Conservation (phyloP, 2,888 invertebrate species). For the Adineta ricciae region DNA sequence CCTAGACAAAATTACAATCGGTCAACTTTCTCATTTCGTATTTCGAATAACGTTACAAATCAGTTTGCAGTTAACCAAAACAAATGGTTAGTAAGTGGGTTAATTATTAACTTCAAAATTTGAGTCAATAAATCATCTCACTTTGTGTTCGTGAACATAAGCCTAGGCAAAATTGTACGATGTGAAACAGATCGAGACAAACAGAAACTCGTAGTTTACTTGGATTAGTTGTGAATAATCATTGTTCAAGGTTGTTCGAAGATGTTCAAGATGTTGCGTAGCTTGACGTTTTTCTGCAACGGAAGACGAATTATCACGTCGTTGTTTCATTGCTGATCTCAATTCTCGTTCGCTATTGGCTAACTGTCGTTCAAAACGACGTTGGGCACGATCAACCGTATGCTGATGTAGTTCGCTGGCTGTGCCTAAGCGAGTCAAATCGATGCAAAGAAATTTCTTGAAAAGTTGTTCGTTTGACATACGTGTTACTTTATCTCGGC, state of each 20-base stretch:
- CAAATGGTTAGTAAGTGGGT: neutral
- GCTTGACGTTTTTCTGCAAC: neutral
- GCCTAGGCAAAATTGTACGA: neutral
- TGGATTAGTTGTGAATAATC: neutral
- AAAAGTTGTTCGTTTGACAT: neutral
- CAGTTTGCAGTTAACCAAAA: neutral
- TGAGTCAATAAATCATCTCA: too few species aligned
- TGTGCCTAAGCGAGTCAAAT: neutral
- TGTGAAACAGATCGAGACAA: neutral
- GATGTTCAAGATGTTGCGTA: neutral
- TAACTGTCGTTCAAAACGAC: neutral
- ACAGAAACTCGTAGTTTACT: neutral
- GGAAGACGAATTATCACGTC: neutral
- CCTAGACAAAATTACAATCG: neutral
- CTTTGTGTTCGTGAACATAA: conserved; percentile 13
- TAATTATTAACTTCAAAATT: too few species aligned
- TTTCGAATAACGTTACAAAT: too few species aligned
- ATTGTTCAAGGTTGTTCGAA: neutral
- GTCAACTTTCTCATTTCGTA: too few species aligned
- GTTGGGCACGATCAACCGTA: neutral
- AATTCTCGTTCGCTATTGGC: neutral
- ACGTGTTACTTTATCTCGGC: neutral
- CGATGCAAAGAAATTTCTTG: neutral
- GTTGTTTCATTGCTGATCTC: neutral
- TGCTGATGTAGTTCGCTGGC: conserved; percentile 1